Percentiles rank a stretch among this genome's conserved stretches.
Conservation (phyloP, 2,888 invertebrate species). For the Pristionchus mayeri region DNA sequence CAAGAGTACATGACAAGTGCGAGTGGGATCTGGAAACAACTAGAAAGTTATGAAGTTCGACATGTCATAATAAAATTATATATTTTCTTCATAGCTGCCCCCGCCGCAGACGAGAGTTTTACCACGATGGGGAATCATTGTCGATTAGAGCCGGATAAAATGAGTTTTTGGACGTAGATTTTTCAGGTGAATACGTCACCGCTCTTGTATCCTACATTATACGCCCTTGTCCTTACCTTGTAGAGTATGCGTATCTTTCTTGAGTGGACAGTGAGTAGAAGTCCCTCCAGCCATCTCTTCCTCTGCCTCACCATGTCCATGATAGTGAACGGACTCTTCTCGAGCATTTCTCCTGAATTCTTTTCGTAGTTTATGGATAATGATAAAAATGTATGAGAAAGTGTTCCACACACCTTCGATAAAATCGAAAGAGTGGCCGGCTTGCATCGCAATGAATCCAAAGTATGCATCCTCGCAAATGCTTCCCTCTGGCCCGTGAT, state of each 20-base stretch:
- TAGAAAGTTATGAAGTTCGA: neutral
- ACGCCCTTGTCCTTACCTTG: constrained; percentile 64
- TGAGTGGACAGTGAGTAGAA: constrained; percentile 78
- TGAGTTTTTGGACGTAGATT: too few relatives aligned
- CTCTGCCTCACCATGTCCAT: constrained; percentile 96
- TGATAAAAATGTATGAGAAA: neutral
- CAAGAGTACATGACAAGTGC: neutral
- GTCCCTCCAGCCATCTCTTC: constrained; percentile 89
- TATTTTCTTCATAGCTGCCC: too few relatives aligned
- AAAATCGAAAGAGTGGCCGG: constrained; percentile 93
- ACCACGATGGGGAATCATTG: too few relatives aligned
- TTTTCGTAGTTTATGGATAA: too few relatives aligned
- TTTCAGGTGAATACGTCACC: too few relatives aligned
- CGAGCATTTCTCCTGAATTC: constrained; percentile 90
- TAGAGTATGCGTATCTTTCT: constrained; percentile 68
- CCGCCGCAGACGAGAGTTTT: too few relatives aligned
- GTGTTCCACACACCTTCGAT: constrained; percentile 83
- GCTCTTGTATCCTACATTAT: too few relatives aligned
- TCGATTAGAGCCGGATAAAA: too few relatives aligned
- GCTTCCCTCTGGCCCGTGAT: constrained; percentile 96
- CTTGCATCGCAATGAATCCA: constrained; percentile 92
- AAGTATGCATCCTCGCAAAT: constrained; percentile 97
- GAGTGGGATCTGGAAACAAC: neutral
- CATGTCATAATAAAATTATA: too few relatives aligned
- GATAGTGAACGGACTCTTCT: constrained; percentile 94